Evolutionary conservation across 2,888 invertebrate genomes (phyloP).

Genomic region (Mesorhabditis belari): DNA sequence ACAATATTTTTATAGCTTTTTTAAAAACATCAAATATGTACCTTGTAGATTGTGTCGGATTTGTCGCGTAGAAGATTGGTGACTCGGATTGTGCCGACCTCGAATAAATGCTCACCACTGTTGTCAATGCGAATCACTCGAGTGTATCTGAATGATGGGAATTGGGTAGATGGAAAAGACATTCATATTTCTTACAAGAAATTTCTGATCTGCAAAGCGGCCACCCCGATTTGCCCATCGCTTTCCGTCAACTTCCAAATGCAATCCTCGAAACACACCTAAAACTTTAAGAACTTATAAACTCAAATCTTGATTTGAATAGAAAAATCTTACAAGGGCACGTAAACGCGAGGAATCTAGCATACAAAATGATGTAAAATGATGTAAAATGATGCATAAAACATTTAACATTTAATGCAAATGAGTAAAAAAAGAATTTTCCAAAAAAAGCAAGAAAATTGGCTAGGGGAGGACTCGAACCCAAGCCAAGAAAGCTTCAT

Average conservation of each 20-base stretch:
- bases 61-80: constrained; percentile 89
- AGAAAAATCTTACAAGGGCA: too few relatives aligned
- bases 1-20: too few relatives aligned
- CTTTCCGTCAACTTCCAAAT: constrained; percentile 95
- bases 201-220: constrained; percentile 87
- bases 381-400: background rate
- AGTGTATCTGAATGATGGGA: constrained; percentile 66
- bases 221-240: constrained; percentile 93
- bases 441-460: too few relatives aligned
- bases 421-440: too few relatives aligned
- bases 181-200: constrained; percentile 79
- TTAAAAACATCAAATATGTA: background rate
- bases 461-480: too few relatives aligned
- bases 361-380: constrained; percentile 65
- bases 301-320: too few relatives aligned
- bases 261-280: constrained; percentile 92
- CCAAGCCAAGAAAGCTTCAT: too few relatives aligned
- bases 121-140: constrained; percentile 93
- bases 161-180: background rate
- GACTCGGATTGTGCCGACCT: constrained; percentile 88
- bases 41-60: constrained; percentile 76
- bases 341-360: too few relatives aligned
- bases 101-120: constrained; percentile 90
- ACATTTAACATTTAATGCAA: background rate
- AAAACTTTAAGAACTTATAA: too few relatives aligned